Percentiles rank a stretch among this genome's conserved stretches.
Evolutionary conservation across 2,113 vertebrate genomes (phyloP).

Genomic region (Pseudorhombus dupliciocellatus): DNA sequence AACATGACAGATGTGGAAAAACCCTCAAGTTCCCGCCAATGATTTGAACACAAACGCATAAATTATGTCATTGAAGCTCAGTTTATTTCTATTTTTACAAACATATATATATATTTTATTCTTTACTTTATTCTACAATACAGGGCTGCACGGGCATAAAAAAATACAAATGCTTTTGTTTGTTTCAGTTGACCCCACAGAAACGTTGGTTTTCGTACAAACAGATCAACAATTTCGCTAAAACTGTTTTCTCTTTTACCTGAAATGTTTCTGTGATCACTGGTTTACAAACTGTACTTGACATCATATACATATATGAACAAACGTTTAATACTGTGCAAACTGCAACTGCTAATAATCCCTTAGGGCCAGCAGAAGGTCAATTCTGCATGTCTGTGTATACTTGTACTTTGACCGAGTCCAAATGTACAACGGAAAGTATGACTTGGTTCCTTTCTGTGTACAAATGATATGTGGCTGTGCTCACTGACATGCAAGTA

Average conservation of each 20-base stretch:
- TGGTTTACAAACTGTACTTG: constrained; percentile 47
- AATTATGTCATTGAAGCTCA: constrained; percentile 18
- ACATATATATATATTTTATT: constrained; percentile 2
- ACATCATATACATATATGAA: constrained; percentile 77
- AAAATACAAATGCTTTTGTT: constrained; percentile 38
- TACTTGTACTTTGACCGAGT: constrained; percentile 45
- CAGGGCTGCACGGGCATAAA: constrained; percentile 9
- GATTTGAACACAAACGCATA: constrained; percentile 39
- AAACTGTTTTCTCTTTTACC: constrained; percentile 22
- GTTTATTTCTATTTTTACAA: constrained; percentile 19
- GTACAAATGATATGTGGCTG: constrained; percentile 30
- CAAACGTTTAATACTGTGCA: constrained; percentile 71
- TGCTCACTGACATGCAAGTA: constrained; percentile 45
- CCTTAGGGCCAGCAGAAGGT: constrained; percentile 59
- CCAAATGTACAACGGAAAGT: constrained; percentile 52
- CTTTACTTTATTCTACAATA: constrained; percentile 27
- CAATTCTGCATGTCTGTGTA: constrained; percentile 55
- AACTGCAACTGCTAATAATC: constrained; percentile 70
- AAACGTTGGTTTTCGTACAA: constrained; percentile 24
- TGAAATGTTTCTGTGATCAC: constrained; percentile 28
- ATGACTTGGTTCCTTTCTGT: constrained; percentile 45
- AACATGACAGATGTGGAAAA: constrained; percentile 22
- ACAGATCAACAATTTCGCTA: constrained; percentile 10
- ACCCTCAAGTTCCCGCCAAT: background rate
- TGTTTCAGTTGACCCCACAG: constrained; percentile 2